Evolutionary conservation across 2,113 vertebrate genomes (phyloP), one percentile per base, ranked within the genome.

Genomic region (Xiphorhynchus elegans): DNA sequence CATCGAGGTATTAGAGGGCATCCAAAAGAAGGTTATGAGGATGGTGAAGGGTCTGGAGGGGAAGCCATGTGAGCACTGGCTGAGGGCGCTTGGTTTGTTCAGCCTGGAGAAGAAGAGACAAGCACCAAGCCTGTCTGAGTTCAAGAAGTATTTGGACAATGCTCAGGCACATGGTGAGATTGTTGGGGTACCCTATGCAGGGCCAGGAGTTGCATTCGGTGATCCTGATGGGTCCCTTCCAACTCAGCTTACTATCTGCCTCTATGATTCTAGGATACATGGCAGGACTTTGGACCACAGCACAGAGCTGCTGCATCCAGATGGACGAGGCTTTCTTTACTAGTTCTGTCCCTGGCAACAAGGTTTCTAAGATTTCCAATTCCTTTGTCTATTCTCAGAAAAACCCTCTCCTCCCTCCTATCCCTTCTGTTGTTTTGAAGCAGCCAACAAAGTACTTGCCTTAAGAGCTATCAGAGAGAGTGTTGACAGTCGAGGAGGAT

Each of bases 221-320:
- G n/a, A 68, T 25, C 2, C 1, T 82, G 33, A 68, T 67, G 52
- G 12, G 15, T 39, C 23, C 42, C 14, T 68, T 89, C 39, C 62
- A 68, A 39, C 19, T 47, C 25, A 68, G 46, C 17, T 28, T 39
- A 68, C n/a, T 40, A 69, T 75, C 24, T 75, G 67, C 9, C 46
- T 53, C 39, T 60, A 4, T 52, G 39, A 60, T 68, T 60, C 23
- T 35, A 9, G 75, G 24, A 68, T 35, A 40, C 24, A 39, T 40
- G 82, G n/a, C 58, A 83, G 95, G 90, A 94, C 95, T 96, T 96
- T 89, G 88, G 80, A 95, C 74, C 42, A 73, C 29, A 64, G 31
- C 74, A 70, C 8, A 70, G 68, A 93, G n/a, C 88, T 67, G 59
- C 35, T 85, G 25, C 47, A 55, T 63, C 72, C 70, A 91, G 55